Percentiles rank a stretch among this genome's conserved stretches.
Evolutionary conservation across 1,140 invertebrate genomes (phyloP).

Genomic region (Pseudomyrmex cubaensis): DNA sequence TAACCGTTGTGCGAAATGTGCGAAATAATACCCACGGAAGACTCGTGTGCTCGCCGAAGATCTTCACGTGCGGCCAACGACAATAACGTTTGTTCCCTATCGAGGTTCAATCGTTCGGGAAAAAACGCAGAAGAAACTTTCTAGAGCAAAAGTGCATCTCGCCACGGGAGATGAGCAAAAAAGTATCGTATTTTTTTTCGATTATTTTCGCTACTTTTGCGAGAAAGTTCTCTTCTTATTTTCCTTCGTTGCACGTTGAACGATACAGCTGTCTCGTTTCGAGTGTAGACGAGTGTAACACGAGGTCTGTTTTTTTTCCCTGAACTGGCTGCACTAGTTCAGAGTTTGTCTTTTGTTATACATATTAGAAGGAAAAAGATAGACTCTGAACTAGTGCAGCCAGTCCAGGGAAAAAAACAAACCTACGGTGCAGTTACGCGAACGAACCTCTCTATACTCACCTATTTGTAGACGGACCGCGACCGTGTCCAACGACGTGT

Average conservation of each 20-base stretch:
- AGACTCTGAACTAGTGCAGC: no score
- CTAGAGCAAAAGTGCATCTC: not conserved
- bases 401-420: no score
- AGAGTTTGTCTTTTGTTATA: no score
- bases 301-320: no score
- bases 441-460: no score
- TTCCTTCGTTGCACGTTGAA: no score
- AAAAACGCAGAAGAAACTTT: constrained; percentile 25
- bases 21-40: not conserved
- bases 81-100: not conserved
- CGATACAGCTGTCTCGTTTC: no score
- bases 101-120: not conserved
- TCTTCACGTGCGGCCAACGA: not conserved
- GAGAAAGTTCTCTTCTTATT: not conserved
- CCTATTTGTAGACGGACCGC: no score
- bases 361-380: no score
- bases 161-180: not conserved
- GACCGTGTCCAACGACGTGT: no score
- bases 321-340: no score
- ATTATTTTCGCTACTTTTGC: not conserved
- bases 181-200: not conserved
- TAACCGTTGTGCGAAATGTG: not conserved
- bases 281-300: not conserved
- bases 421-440: no score
- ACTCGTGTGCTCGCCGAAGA: not conserved